Conservation (phyloP, 2,113 vertebrate species). For the Orcinus orca region DNA sequence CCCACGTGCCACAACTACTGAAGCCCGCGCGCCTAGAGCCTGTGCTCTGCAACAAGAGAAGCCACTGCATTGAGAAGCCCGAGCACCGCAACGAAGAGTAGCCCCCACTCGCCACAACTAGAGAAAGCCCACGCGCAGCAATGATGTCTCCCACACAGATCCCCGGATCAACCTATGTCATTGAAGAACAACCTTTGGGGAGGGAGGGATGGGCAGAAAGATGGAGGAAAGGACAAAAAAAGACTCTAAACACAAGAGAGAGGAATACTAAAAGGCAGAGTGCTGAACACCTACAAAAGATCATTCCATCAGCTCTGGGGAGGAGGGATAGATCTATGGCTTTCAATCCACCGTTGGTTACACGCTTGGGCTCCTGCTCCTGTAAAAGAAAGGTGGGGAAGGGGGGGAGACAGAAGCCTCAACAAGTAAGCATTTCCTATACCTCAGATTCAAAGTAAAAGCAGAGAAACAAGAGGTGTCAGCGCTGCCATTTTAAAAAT, state of each 20-base stretch:
- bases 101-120: no score
- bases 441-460: not conserved
- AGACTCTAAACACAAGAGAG: not conserved
- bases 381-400: not conserved
- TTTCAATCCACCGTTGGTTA: not conserved
- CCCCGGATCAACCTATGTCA: not conserved
- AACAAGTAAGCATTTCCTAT: slow-evolving; percentile 3
- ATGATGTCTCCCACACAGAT: not conserved
- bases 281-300: not conserved
- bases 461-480: not conserved
- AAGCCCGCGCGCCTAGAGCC: no score
- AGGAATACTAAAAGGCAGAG: not conserved
- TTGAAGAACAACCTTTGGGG: not conserved
- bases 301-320: not conserved
- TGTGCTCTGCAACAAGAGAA: no score
- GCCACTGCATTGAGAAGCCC: no score
- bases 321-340: not conserved
- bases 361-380: not conserved
- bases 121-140: no score
- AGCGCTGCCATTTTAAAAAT: slow-evolving; percentile 49
- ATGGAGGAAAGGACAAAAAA: not conserved
- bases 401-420: not conserved
- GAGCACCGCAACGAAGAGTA: no score
- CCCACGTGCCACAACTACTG: no score
- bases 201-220: not conserved